Evolutionary conservation across 2,113 vertebrate species (phyloP).

Genomic region (Lagenorhynchus albirostris): DNA sequence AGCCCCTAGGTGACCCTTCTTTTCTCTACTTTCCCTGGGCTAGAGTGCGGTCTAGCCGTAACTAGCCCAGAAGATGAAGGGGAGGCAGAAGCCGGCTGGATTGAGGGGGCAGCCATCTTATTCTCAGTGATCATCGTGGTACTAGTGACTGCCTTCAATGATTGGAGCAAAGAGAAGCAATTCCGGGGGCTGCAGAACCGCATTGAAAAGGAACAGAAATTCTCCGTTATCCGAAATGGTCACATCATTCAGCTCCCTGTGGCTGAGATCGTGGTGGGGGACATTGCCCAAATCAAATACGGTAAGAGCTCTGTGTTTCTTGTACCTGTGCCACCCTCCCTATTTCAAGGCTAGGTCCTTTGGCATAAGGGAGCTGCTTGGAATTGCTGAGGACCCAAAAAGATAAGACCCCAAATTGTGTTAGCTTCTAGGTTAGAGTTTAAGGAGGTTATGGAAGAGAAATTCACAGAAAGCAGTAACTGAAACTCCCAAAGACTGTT

Average conservation of each 20-base stretch:
- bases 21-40: background rate
- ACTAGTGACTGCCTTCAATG: slow-evolving; percentile 97
- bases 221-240: slow-evolving; percentile 95
- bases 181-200: slow-evolving; percentile 97
- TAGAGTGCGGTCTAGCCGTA: slow-evolving; percentile 85
- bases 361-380: background rate
- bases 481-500: background rate
- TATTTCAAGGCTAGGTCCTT: background rate
- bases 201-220: slow-evolving; percentile 97
- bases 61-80: slow-evolving; percentile 88
- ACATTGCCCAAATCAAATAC: slow-evolving; percentile 98
- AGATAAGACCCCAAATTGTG: background rate
- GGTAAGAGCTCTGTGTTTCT: slow-evolving; percentile 79
- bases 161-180: slow-evolving; percentile 99
- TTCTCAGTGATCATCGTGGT: slow-evolving; percentile 97
- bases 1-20: background rate
- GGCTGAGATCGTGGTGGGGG: slow-evolving; percentile 94
- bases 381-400: background rate
- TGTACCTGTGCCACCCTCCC: rapidly evolving
- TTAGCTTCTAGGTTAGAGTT: background rate
- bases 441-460: background rate
- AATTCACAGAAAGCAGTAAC: background rate
- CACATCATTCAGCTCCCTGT: slow-evolving; percentile 98
- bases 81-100: slow-evolving; percentile 95
- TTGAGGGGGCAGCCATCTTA: slow-evolving; percentile 96